Conservation (phyloP, 2,797 vertebrate genomes). For the Clangula hyemalis region DNA sequence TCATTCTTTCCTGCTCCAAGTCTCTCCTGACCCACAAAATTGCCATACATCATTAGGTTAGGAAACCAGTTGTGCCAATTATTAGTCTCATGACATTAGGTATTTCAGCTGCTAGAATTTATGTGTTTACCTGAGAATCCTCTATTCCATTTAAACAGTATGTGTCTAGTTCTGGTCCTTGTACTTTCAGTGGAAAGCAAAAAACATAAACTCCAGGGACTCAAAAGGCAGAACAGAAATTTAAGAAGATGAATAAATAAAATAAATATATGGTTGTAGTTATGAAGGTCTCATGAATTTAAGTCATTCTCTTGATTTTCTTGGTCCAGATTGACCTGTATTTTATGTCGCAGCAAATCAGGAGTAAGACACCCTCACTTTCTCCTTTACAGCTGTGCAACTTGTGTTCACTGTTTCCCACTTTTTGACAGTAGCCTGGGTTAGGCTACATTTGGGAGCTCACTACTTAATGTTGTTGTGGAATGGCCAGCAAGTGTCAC, state of each 20-base stretch:
- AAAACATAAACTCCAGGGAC: neutral
- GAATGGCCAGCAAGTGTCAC: neutral
- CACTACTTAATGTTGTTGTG: neutral
- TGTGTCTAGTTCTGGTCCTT: neutral
- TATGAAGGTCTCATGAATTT: neutral
- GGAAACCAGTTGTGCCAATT: constrained; percentile 12
- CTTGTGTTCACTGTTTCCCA: neutral
- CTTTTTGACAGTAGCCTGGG: accelerated
- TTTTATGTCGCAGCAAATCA: neutral
- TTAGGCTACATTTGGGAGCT: neutral
- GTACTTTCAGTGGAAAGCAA: neutral
- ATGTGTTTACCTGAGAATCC: constrained; percentile 16
- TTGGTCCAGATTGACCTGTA: neutral
- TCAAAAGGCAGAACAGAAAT: neutral
- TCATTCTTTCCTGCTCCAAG: constrained; percentile 17
- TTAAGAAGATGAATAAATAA: constrained; percentile 12
- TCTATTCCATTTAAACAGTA: neutral
- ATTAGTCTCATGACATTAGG: neutral
- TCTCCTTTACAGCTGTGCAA: neutral
- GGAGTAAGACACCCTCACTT: accelerated
- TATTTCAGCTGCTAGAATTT: neutral
- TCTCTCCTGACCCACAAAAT: constrained; percentile 22
- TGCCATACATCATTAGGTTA: neutral
- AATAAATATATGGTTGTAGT: neutral
- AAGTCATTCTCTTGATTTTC: neutral